These are phyloP conservation scores for Trialeurodes vaporariorum DNA, from an alignment of 1,140 invertebrate species.

Conservation along the genomic window DNA sequence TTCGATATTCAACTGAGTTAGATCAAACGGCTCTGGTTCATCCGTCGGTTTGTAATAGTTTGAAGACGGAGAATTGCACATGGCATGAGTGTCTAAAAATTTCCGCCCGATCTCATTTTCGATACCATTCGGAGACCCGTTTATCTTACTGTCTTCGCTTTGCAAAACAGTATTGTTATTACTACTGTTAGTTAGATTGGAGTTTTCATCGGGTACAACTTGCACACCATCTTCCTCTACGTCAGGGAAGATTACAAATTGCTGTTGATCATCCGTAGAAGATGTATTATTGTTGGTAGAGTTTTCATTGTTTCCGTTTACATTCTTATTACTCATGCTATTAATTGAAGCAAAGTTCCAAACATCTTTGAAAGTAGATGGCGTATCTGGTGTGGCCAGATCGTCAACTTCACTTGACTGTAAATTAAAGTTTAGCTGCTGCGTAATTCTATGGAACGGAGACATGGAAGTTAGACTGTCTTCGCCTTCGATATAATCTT, in stretches of 20 bases:
- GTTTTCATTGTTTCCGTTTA: constrained; percentile 10
- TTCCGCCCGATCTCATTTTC: constrained; percentile 11
- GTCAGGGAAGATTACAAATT: constrained; percentile 38
- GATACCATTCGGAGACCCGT: neutral
- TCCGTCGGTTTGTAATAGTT: constrained; percentile 72
- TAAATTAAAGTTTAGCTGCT: constrained; percentile 52
- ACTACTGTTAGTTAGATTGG: constrained; percentile 13
- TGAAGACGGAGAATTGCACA: constrained; percentile 62
- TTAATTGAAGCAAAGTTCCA: constrained; percentile 20
- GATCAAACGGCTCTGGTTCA: constrained; percentile 77
- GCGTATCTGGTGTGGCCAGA: constrained; percentile 54
- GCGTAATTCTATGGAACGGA: constrained; percentile 61
- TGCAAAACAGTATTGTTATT: neutral
- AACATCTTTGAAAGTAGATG: constrained; percentile 21
- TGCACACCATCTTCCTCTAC: constrained; percentile 22
- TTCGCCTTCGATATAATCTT: constrained; percentile 13
- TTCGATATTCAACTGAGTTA: constrained; percentile 79
- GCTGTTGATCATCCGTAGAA: constrained; percentile 31
- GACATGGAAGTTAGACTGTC: constrained; percentile 38
- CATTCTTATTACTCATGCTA: neutral
- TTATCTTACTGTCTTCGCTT: neutral
- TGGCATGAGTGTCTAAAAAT: constrained; percentile 58
- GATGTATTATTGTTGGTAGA: constrained; percentile 15
- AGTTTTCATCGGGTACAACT: constrained; percentile 22
- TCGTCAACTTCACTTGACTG: constrained; percentile 58